A percentile compares a stretch with the other conserved stretches of the same genome.
Conservation (phyloP, 1,140 invertebrate genomes). For the Ridgeia piscesae region DNA sequence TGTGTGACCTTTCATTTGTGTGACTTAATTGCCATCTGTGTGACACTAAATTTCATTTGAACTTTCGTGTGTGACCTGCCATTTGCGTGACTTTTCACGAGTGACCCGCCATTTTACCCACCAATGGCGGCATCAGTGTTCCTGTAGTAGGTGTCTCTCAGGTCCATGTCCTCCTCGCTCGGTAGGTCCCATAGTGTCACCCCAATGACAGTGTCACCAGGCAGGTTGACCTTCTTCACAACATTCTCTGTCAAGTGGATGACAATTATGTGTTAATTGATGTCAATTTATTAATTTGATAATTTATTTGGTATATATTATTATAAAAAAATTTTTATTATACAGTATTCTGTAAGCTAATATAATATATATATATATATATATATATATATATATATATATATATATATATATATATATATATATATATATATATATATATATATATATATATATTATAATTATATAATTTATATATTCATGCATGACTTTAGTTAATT, state of each 20-base stretch:
- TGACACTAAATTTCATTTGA: too few relatives aligned
- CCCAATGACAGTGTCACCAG: conserved; percentile 43
- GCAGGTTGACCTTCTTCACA: conserved; percentile 47
- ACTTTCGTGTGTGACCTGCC: background rate
- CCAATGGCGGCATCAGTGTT: conserved; percentile 51
- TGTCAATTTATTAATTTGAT: background rate
- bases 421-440: too few relatives aligned
- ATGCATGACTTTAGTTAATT: too few relatives aligned
- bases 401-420: too few relatives aligned
- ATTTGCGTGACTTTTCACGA: background rate
- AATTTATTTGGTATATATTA: background rate
- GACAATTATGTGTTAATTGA: background rate
- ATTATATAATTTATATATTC: too few relatives aligned
- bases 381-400: too few relatives aligned
- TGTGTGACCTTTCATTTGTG: too few relatives aligned
- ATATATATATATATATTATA: too few relatives aligned
- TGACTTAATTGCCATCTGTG: too few relatives aligned
- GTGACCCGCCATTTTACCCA: conserved; percentile 29
- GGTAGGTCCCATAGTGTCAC: conserved; percentile 51
- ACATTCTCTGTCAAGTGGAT: conserved; percentile 41
- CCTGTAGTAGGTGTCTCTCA: conserved; percentile 46
- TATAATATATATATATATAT: too few relatives aligned
- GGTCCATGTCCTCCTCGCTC: conserved; percentile 47
- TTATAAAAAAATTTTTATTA: too few relatives aligned
- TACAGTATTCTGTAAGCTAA: too few relatives aligned